Evolutionary conservation across 2,797 vertebrate species (phyloP), one percentile per base, ranked within the genome.

Genomic region (Echeneis naucrates): DNA sequence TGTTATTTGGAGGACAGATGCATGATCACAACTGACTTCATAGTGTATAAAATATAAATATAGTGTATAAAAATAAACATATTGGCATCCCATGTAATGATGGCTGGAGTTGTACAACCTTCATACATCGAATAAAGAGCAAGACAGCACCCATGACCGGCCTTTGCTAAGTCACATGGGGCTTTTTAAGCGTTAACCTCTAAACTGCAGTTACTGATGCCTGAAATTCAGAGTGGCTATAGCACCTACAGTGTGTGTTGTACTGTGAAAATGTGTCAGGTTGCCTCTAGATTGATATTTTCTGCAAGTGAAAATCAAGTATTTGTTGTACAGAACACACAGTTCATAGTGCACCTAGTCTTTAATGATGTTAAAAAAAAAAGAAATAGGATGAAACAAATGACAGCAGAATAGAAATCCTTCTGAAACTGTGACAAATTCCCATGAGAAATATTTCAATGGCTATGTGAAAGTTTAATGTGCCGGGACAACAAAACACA

Each of bases 401-500:
- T 10, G 8, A 23, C 4, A 27, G 35, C n/a, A 13, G 4, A 66
- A 47, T 37, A 35, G 30, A 57, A 50, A 33, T 17, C 4, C 40
- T 7, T n/a, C 17, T 48, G 9, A 50, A 44, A 42, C 38, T 12
- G 38, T 44, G 33, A 66, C 32, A 21, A 16, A 3, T 26, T 66
- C 21, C 26, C 57, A 1, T 17, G 1, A 72, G 42, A 30, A 52
- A 68, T 32, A 7, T 2, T 11, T 35, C 3, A 10, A 13, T 24
- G 33, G 35, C 4, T 6, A 38, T 13, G 19, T 27, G 44, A 45
- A 57, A 33, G 38, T 69, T 76, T 51, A 38, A 77, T 67, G 24
- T 37, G 44, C 51, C 60, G 17, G 23, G 21, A 52, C 38, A 24
- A 23, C 24, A 67, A 77, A 70, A 69, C 23, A 35, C 8, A 51